Evolutionary conservation across 2,113 vertebrate genomes (phyloP).

Genomic region (Hypanus sabinus): DNA sequence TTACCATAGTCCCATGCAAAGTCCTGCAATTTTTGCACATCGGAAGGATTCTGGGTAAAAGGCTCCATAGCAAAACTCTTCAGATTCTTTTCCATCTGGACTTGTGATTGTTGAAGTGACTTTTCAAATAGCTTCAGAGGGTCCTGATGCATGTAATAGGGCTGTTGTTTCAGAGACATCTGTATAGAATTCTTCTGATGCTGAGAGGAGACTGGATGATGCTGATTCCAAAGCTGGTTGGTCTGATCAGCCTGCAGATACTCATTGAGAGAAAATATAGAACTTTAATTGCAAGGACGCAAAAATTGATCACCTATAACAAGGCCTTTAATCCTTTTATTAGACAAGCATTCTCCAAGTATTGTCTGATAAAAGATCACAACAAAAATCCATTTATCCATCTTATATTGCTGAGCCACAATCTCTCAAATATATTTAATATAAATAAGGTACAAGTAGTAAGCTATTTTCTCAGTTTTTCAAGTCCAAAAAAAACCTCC

Average conservation of each 20-base stretch:
- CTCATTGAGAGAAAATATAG: conserved; percentile 48
- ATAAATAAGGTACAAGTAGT: no score
- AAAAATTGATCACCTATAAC: background rate
- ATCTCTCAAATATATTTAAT: background rate
- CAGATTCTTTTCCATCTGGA: conserved; percentile 84
- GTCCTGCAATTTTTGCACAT: conserved; percentile 75
- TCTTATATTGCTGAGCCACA: background rate
- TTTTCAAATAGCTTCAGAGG: conserved; percentile 86
- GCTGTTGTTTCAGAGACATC: conserved; percentile 77
- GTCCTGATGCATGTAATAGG: conserved; percentile 76
- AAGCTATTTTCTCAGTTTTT: background rate
- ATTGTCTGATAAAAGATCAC: background rate
- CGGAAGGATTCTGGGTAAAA: conserved; percentile 70
- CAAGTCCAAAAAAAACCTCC: background rate
- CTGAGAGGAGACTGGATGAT: conserved; percentile 67
- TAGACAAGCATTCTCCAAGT: background rate
- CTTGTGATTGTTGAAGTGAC: conserved; percentile 60
- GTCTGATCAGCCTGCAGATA: conserved; percentile 80
- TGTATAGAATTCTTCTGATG: conserved; percentile 73
- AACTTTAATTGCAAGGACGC: background rate
- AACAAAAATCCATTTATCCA: background rate
- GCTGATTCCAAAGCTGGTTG: conserved; percentile 86
- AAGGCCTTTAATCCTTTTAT: background rate
- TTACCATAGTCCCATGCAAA: conserved; percentile 79
- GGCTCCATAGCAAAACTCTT: conserved; percentile 80